These are phyloP conservation scores for Phodopus roborovskii DNA, from an alignment of 2,113 vertebrate species.

Conservation along the genomic window DNA sequence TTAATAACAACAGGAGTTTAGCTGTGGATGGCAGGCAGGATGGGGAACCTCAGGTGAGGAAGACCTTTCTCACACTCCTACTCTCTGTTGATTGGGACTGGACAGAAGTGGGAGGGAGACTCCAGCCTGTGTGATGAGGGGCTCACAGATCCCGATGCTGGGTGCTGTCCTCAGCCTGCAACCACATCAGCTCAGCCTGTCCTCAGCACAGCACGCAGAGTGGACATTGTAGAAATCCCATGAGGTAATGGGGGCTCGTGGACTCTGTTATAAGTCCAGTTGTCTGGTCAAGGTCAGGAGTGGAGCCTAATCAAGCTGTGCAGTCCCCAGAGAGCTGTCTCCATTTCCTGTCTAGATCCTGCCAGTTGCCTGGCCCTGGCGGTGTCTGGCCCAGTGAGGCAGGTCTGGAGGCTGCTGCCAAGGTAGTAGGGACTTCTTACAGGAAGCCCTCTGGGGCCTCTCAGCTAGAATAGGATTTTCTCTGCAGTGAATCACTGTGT, in stretches of 20 bases:
- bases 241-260: neutral
- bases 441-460: neutral
- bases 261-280: neutral
- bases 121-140: neutral
- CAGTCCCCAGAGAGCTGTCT: neutral
- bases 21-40: neutral
- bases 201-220: neutral
- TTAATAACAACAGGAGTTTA: neutral
- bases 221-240: neutral
- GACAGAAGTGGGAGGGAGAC: neutral
- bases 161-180: fast-evolving
- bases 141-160: neutral
- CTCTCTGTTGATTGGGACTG: neutral
- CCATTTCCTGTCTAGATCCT: neutral
- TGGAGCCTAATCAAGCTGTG: neutral
- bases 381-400: neutral
- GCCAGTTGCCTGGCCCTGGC: too few species aligned
- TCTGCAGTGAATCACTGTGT: neutral
- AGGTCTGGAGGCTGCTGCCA: neutral
- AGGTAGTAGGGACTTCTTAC: neutral
- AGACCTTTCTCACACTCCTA: neutral
- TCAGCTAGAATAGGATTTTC: neutral
- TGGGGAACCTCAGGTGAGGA: neutral
- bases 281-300: neutral
- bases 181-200: neutral